Base-by-base conservation (phyloP, 2,113 vertebrate species). In the Nothoprocta perdicaria region DNA sequence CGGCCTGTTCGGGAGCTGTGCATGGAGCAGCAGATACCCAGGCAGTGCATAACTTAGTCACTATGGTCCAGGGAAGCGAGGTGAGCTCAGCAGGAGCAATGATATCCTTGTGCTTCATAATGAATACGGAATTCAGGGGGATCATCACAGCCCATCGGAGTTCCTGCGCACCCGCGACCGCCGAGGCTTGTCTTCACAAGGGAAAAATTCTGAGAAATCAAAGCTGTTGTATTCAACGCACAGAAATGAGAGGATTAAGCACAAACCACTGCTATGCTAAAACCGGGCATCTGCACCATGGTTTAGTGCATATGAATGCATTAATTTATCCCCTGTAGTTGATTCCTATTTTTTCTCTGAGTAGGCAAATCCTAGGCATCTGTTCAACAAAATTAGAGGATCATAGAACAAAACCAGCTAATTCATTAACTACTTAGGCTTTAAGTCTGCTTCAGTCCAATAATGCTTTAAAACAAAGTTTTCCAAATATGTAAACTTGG, bases 391-490 rank as follows among this genome's bases (percentile, higher is more conserved):
- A 85, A 50, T 5, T 43, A 46, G 26, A 23, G 55, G 9, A 67
- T 78, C 17, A 7, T 68, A 78, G 85, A 5, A 4, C 48, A 81
- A 69, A 68, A 40, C 53, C 27, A 55, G 12, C 26, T 75, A 86
- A 40, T 61, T 55, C 2, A 1, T 4, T 74, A 88, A 46, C 9
- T 65, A 57, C 60, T 84, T 80, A 35, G 16, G 43, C 18, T 69
- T 31, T 65, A 55, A 53, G 31, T 79, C 75, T 90, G 18, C 53
- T 91, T 85, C 60, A 86, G 50, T 41, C 41, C 15, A 15, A 60
- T 77, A 69, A 53, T 41, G 12, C n/a, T 73, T 86, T 80, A 80
- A 94, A 84, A 8, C 6, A 21, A 61, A 18, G n/a, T 63, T 88
- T 91, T 67, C 33, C 40, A 62, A 82, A n/a, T n/a, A 52, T 14